Evolutionary conservation across 2,113 vertebrate species (phyloP).

Genomic region (Tauraco erythrolophus): DNA sequence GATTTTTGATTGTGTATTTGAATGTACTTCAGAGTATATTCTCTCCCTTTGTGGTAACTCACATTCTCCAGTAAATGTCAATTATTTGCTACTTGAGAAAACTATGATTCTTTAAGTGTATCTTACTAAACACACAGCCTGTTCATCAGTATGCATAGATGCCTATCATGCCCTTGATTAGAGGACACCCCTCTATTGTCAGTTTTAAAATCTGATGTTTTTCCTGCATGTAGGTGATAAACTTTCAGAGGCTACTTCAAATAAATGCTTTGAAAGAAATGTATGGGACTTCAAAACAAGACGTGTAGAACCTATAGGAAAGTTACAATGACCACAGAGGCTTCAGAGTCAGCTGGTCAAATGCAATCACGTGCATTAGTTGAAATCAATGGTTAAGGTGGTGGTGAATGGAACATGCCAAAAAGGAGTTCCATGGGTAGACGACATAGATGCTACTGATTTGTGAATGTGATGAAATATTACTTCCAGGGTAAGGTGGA

Average conservation of each 20-base stretch:
- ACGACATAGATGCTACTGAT: background rate
- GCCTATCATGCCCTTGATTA: background rate
- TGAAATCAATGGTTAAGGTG: background rate
- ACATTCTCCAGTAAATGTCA: background rate
- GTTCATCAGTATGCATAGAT: background rate
- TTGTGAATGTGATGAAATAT: background rate
- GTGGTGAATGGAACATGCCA: background rate
- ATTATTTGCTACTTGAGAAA: background rate
- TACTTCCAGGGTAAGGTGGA: background rate
- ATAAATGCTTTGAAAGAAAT: background rate
- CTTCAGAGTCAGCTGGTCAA: background rate
- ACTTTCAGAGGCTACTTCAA: background rate
- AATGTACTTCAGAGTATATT: background rate
- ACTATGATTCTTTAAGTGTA: background rate
- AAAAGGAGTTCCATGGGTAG: background rate
- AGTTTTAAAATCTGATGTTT: background rate
- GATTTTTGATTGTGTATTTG: background rate
- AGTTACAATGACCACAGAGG: background rate
- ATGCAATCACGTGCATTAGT: rapidly evolving
- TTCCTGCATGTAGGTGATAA: background rate
- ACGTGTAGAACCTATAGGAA: background rate
- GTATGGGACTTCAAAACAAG: background rate
- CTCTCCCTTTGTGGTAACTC: background rate
- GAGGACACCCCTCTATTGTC: background rate
- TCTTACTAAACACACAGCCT: background rate